These are phyloP conservation scores for Xanthorhoe spadicearia DNA, from an alignment of 2,888 invertebrate genomes.

Conservation along the genomic window DNA sequence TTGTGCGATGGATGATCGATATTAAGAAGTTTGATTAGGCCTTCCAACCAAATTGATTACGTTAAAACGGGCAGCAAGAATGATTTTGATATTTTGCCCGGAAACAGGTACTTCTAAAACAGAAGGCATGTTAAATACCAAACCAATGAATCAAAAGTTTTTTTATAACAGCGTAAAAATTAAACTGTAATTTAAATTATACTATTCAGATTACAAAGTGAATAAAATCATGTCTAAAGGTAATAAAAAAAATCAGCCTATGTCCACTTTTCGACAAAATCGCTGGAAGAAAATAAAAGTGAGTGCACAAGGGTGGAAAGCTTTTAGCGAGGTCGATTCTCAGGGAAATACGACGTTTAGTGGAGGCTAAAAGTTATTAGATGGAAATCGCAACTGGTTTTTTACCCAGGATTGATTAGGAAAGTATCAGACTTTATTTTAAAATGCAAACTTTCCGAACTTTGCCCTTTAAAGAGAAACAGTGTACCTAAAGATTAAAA, in stretches of 20 bases:
- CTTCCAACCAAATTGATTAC: neutral
- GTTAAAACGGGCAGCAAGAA: neutral
- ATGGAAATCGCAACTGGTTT: slow-evolving; percentile 8
- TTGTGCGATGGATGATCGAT: neutral
- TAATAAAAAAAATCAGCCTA: slow-evolving; percentile 13
- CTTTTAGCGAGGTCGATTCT: slow-evolving; percentile 35
- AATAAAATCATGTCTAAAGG: neutral
- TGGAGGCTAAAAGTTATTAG: slow-evolving; percentile 4
- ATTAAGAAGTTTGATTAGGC: neutral
- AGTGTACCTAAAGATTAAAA: no score
- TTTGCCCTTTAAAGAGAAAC: no score
- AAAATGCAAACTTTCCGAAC: no score
- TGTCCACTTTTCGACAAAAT: slow-evolving; percentile 31
- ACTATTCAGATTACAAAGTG: no score
- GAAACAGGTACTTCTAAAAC: no score
- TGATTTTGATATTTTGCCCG: no score
- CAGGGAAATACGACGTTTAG: slow-evolving; percentile 26
- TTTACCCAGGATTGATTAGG: neutral
- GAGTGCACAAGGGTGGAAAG: slow-evolving; percentile 34
- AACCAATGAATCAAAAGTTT: no score
- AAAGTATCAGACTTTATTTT: neutral
- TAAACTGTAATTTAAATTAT: no score
- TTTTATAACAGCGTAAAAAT: no score
- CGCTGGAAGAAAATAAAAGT: slow-evolving; percentile 36
- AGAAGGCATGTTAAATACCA: no score